Conservation (phyloP, 2,113 vertebrate genomes). For the Crotalus viridis region DNA sequence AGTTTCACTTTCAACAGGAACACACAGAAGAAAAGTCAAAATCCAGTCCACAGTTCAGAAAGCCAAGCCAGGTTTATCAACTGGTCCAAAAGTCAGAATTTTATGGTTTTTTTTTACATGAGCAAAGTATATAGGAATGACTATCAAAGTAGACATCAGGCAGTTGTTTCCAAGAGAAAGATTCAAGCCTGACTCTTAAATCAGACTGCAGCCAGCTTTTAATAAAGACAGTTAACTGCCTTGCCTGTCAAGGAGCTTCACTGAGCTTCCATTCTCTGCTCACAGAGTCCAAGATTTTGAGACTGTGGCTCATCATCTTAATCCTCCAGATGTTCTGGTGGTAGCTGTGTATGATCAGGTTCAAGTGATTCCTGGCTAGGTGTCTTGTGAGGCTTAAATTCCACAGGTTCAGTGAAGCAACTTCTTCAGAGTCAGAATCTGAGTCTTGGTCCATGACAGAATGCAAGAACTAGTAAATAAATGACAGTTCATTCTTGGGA, state of each 20-base stretch:
- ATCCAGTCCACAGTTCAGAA: not conserved
- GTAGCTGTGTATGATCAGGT: not conserved
- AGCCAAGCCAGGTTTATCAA: not conserved
- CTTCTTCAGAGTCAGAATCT: not conserved
- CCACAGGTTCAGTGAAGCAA: not conserved
- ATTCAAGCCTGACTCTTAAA: not conserved
- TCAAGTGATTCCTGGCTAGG: not conserved
- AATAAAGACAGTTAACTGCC: not conserved
- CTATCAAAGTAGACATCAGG: not conserved
- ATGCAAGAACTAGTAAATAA: not conserved
- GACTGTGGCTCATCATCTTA: not conserved
- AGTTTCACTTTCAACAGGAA: not conserved
- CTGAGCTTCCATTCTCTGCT: not conserved
- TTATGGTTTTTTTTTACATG: not conserved
- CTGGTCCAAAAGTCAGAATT: not conserved
- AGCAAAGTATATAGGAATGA: not conserved
- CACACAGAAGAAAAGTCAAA: not conserved
- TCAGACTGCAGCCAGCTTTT: not conserved
- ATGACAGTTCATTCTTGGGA: not conserved
- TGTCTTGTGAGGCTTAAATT: not conserved
- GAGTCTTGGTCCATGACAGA: not conserved
- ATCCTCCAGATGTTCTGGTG: not conserved
- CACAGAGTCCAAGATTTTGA: not conserved
- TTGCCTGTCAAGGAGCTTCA: not conserved
- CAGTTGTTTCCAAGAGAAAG: not conserved